Conservation (phyloP, 1,140 invertebrate genomes). For the Laupala kohalensis region DNA sequence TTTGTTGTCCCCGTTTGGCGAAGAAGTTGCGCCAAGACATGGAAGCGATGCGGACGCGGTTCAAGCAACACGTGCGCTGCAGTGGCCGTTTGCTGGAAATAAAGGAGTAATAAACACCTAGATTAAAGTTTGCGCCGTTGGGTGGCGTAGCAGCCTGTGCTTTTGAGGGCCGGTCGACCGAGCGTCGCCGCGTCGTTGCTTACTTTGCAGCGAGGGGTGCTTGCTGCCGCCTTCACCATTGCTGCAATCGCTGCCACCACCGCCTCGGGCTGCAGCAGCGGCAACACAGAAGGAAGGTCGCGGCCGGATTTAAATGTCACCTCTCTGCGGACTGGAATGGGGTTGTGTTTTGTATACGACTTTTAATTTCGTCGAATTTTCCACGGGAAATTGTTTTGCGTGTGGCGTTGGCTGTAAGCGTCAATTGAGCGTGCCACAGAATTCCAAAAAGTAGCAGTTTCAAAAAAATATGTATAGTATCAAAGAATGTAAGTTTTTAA, state of each 20-base stretch:
- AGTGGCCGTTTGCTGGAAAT: neutral
- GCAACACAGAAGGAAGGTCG: neutral
- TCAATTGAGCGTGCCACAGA: neutral
- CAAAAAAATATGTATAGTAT: neutral
- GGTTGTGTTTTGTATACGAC: neutral
- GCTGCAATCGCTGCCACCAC: no score
- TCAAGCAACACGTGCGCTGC: neutral
- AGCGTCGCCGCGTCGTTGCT: neutral
- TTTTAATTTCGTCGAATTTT: neutral
- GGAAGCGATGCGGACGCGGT: neutral
- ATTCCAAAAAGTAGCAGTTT: neutral
- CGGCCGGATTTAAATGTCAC: neutral
- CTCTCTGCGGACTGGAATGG: no score
- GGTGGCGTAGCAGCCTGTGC: neutral
- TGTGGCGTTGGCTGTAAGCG: no score
- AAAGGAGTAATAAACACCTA: neutral
- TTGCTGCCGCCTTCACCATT: no score
- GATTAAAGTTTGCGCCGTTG: neutral
- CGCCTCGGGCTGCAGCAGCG: no score
- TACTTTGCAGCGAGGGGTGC: no score
- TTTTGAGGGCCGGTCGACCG: neutral
- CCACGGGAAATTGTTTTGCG: no score
- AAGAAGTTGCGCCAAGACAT: neutral
- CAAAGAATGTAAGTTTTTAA: neutral
- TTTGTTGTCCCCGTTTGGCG: neutral